phyloP scores from a whole-genome alignment of 2,797 vertebrate species.

The Danio albolineatus region DNA sequence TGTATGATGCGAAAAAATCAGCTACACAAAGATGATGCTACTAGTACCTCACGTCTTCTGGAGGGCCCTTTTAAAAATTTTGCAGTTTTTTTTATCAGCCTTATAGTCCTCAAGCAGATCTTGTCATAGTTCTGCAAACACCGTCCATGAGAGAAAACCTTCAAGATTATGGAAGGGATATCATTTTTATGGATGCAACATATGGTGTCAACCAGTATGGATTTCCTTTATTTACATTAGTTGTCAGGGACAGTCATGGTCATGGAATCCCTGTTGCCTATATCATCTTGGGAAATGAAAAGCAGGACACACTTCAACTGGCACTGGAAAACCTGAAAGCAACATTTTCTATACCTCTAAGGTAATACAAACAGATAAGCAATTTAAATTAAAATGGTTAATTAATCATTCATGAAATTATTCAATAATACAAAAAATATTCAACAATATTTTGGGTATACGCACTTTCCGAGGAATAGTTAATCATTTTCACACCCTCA shows the following conservation, averaged over 20 bases:
- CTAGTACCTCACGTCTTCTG: neutral
- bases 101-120: neutral
- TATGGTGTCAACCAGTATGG: constrained; percentile 12
- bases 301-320: constrained; percentile 19
- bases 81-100: constrained; percentile 13
- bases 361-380: neutral
- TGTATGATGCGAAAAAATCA: constrained; percentile 14
- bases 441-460: no score
- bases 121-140: constrained; percentile 29
- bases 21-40: constrained; percentile 16
- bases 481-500: no score
- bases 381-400: no score
- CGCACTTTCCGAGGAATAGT: no score
- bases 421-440: no score
- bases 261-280: constrained; percentile 1
- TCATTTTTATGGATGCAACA: constrained; percentile 13
- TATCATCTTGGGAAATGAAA: constrained; percentile 23
- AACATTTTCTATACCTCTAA: neutral
- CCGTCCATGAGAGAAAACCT: constrained; percentile 4
- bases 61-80: neutral
- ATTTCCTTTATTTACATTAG: constrained; percentile 23
- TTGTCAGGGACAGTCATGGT: constrained; percentile 17
- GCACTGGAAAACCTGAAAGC: constrained; percentile 2
- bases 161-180: constrained; percentile 15
- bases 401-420: no score